Base-by-base conservation (phyloP, 2,113 vertebrate genomes). In the Myotis brandtii region DNA sequence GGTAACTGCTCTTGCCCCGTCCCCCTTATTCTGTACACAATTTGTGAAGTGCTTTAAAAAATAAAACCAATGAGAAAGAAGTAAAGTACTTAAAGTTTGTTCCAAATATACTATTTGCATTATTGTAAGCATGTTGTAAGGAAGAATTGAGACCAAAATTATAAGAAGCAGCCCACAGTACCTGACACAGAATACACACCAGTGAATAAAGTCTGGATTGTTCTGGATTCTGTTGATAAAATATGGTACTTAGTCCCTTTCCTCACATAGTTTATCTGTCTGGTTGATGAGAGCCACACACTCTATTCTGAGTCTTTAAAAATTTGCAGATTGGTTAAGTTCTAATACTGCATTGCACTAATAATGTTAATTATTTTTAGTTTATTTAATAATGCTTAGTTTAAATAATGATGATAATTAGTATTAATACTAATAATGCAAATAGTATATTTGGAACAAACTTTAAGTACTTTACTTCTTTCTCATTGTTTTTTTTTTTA, bases 231-330 rank as follows among this genome's bases (percentile, higher is more conserved):
- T 70, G 46, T 62, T 66, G n/a, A 50, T 62, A 43, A 73, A 84
- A 59, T 8, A 3, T 30, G 48, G 17, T 54, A 10, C 40, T 70
- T 87, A 17, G 34, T 64, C 20, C 3, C 27, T 88, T n/a, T 48
- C 34, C 16, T 52, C 40, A 83, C 13, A 16, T 20, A 91, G 1
- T 21, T 40, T 96, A 37, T 85, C 52, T 76, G 10, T 79, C 27
- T 82, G 40, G 21, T 32, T 76, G 17, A 43, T 93, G 69, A 69
- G 79, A 86, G 34, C 30, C 80, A 89, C 3, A 17, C 16, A 37
- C 37, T 56, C 5, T 83, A 5, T 66, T 23, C 59, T 70, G 56
- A 95, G 59, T 72, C 81, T 95, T 93, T 37, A 86, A 83, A 92
- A 85, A 40, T 30, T n/a, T 17, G 4, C 11, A 16, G 82, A 27